Percentiles rank a stretch among this genome's conserved stretches.
Conservation (phyloP, 1,140 invertebrate genomes). For the Leptestheria dahalacensis region DNA sequence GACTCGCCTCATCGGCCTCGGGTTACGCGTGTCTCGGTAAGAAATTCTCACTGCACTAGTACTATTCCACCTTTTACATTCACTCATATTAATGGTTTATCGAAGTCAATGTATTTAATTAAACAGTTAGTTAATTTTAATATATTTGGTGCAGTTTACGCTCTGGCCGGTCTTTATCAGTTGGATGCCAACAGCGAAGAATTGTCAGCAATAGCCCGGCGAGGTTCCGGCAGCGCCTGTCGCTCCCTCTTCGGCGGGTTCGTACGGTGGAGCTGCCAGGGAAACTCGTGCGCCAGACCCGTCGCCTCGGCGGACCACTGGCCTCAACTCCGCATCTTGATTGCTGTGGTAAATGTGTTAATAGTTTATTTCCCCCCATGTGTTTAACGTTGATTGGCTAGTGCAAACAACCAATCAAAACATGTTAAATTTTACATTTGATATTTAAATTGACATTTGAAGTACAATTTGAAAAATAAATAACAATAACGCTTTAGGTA, state of each 20-base stretch:
- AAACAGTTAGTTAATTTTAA: slow-evolving; percentile 14
- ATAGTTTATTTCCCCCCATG: slow-evolving; percentile 4
- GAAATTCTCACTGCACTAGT: slow-evolving; percentile 18
- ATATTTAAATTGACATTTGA: too few relatives aligned
- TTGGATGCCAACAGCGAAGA: slow-evolving; percentile 45
- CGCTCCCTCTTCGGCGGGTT: slow-evolving; percentile 89
- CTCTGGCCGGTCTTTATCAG: slow-evolving; percentile 59
- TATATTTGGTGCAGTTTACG: slow-evolving; percentile 37
- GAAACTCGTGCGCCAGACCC: slow-evolving; percentile 68
- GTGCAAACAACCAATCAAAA: too few relatives aligned
- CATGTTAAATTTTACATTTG: too few relatives aligned
- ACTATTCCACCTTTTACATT: not conserved
- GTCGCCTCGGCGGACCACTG: slow-evolving; percentile 61
- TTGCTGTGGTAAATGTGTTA: slow-evolving; percentile 56
- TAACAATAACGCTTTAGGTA: too few relatives aligned
- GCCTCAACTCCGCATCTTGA: slow-evolving; percentile 76
- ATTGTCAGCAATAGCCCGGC: slow-evolving; percentile 63
- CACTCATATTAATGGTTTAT: not conserved
- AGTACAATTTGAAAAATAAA: too few relatives aligned
- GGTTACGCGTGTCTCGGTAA: slow-evolving; percentile 85
- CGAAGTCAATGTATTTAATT: slow-evolving; percentile 1
- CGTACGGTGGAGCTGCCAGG: slow-evolving; percentile 68
- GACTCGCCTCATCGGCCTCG: slow-evolving; percentile 92
- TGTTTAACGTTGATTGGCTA: slow-evolving; percentile 5
- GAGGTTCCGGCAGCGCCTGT: slow-evolving; percentile 92